These are phyloP conservation scores for Nasonia vitripennis DNA, from an alignment of 1,140 invertebrate species.

Conservation along the genomic window DNA sequence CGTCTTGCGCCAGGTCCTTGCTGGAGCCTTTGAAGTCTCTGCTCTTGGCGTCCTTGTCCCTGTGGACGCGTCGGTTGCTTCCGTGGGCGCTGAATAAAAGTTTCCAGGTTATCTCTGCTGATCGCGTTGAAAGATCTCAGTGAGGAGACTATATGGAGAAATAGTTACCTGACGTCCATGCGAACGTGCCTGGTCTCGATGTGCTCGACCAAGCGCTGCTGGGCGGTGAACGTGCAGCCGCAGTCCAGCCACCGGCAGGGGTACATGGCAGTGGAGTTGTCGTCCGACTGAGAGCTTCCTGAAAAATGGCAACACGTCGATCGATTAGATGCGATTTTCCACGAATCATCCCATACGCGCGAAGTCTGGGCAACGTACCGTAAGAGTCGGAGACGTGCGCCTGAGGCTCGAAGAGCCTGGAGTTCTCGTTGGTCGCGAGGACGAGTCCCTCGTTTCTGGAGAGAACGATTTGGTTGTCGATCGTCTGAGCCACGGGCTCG, in stretches of 20 bases:
- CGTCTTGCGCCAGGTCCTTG: conserved; percentile 75
- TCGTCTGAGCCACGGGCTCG: background rate
- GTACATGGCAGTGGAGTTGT: conserved; percentile 61
- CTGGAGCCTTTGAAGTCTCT: conserved; percentile 54
- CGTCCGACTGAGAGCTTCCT: conserved; percentile 60
- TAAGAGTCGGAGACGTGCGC: conserved; percentile 49
- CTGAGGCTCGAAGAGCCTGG: conserved; percentile 48
- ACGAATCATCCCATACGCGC: background rate
- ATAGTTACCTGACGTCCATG: no score
- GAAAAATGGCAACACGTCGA: conserved; percentile 29
- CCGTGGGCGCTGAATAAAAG: conserved; percentile 56
- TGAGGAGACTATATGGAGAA: conserved; percentile 1
- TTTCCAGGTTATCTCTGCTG: no score
- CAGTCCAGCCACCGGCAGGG: conserved; percentile 92
- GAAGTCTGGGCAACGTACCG: conserved; percentile 51
- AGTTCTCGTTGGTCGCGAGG: conserved; percentile 57
- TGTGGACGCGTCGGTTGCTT: conserved; percentile 59
- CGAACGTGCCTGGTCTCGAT: conserved; percentile 92
- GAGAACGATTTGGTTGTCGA: conserved; percentile 68
- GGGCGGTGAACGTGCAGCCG: conserved; percentile 84
- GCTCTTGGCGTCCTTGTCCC: conserved; percentile 62
- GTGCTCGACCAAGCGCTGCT: conserved; percentile 89
- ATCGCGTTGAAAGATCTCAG: background rate
- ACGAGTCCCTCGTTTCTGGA: conserved; percentile 67
- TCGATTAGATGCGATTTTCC: background rate